Evolutionary conservation across 1,140 invertebrate genomes (phyloP).

Genomic region (Brachionus plicatilis): DNA sequence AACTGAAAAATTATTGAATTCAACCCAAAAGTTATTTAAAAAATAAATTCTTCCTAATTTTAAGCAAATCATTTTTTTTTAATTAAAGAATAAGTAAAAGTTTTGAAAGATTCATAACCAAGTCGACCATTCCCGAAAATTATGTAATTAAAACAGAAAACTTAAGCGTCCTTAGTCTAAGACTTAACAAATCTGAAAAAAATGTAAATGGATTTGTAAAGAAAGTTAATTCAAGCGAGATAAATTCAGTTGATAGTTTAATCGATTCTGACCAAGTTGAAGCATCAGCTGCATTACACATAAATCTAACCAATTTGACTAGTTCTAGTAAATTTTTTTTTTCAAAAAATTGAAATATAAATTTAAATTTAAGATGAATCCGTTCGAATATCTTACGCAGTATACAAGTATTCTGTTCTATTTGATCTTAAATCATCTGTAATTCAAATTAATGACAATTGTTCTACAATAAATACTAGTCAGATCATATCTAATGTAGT

Average conservation of each 20-base stretch:
- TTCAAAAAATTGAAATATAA: background rate
- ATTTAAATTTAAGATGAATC: background rate
- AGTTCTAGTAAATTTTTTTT: background rate
- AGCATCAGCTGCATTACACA: background rate
- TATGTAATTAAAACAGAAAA: slow-evolving; percentile 29
- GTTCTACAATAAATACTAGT: background rate
- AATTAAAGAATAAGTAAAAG: background rate
- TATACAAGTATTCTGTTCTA: slow-evolving; percentile 3
- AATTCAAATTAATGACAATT: background rate
- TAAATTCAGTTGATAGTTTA: background rate
- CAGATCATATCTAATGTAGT: slow-evolving; percentile 32
- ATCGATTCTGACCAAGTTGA: background rate
- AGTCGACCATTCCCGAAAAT: background rate
- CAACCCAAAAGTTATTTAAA: background rate
- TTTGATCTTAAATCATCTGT: slow-evolving; percentile 29
- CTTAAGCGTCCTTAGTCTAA: background rate
- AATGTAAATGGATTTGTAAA: slow-evolving; percentile 25
- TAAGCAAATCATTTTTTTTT: background rate
- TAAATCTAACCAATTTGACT: background rate
- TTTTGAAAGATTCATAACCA: background rate
- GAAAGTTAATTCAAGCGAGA: background rate
- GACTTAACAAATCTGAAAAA: background rate
- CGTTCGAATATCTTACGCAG: background rate
- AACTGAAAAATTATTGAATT: background rate
- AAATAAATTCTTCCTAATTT: background rate